phyloP scores from a whole-genome alignment of 2,888 invertebrate species.

The Rhamphomyia laevipes region DNA sequence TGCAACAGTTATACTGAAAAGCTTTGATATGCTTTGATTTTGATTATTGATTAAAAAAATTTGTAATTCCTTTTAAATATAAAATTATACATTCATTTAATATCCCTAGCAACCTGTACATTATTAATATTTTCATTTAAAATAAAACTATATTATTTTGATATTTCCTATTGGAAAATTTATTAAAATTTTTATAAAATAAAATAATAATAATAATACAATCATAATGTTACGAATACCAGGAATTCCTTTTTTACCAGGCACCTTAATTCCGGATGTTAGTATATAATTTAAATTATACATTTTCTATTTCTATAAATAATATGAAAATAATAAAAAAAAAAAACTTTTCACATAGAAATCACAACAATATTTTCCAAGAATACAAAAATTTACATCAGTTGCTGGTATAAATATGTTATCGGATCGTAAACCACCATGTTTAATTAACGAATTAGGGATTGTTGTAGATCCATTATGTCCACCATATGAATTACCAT shows the following conservation, averaged over 20 bases:
- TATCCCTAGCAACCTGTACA: no score
- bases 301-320: not conserved
- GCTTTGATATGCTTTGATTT: no score
- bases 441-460: slow-evolving; percentile 45
- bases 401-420: slow-evolving; percentile 48
- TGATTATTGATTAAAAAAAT: no score
- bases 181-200: not conserved
- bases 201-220: not conserved
- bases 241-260: slow-evolving; percentile 61
- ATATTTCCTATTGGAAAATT: no score
- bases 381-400: slow-evolving; percentile 49
- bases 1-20: no score
- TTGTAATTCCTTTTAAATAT: no score
- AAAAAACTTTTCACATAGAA: slow-evolving; percentile 40
- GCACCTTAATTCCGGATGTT: slow-evolving; percentile 57
- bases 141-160: no score
- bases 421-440: slow-evolving; percentile 47
- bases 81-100: no score
- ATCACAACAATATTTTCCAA: slow-evolving; percentile 50
- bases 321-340: no score
- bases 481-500: slow-evolving; percentile 46
- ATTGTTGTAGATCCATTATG: slow-evolving; percentile 33
- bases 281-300: slow-evolving; percentile 25
- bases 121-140: no score
- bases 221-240: slow-evolving; percentile 45